Evolutionary conservation across 1,140 invertebrate genomes (phyloP).

Genomic region (Lerema accius): DNA sequence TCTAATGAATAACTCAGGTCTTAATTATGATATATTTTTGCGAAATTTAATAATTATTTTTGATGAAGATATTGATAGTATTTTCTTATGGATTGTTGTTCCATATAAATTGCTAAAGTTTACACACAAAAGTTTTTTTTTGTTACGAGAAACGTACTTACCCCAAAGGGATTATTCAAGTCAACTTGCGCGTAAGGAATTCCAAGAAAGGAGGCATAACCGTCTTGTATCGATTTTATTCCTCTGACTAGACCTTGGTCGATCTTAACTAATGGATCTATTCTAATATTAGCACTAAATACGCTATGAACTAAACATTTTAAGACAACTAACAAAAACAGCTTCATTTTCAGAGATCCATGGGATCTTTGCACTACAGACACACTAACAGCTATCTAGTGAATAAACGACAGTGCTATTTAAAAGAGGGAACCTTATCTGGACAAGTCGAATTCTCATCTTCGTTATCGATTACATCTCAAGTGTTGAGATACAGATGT

Average conservation of each 20-base stretch:
- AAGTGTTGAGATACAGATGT: slow-evolving; percentile 37
- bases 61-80: too few species aligned
- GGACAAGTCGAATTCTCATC: slow-evolving; percentile 45
- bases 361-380: slow-evolving; percentile 35
- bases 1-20: too few species aligned
- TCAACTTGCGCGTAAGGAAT: slow-evolving; percentile 70
- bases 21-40: too few species aligned
- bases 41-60: too few species aligned
- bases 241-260: slow-evolving; percentile 70
- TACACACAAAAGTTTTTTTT: background rate
- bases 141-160: slow-evolving; percentile 46
- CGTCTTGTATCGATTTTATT: slow-evolving; percentile 60
- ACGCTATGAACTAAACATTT: slow-evolving; percentile 45
- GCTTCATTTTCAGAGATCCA: slow-evolving; percentile 47
- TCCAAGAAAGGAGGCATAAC: slow-evolving; percentile 66
- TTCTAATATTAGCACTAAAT: slow-evolving; percentile 49
- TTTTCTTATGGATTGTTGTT: too few species aligned
- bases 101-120: too few species aligned
- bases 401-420: slow-evolving; percentile 30
- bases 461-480: slow-evolving; percentile 45
- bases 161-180: slow-evolving; percentile 66
- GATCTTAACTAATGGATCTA: slow-evolving; percentile 71
- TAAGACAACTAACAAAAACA: slow-evolving; percentile 46
- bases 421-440: slow-evolving; percentile 51
- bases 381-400: slow-evolving; percentile 32